phyloP scores from a whole-genome alignment of 2,113 vertebrate species.

The Condylura cristata region DNA sequence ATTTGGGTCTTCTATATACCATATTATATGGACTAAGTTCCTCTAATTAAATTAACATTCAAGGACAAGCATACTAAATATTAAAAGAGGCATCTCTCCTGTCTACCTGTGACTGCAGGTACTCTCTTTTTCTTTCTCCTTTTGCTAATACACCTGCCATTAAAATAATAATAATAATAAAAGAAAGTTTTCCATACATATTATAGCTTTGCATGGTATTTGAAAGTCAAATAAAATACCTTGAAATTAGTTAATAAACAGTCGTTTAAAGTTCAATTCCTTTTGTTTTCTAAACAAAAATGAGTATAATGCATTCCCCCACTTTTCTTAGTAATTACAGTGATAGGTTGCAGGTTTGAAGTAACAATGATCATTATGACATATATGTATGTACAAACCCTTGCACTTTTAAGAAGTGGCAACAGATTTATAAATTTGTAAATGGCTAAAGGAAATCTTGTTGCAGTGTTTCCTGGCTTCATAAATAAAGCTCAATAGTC shows the following conservation, averaged over 20 bases:
- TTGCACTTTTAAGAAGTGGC: conserved; percentile 77
- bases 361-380: conserved; percentile 69
- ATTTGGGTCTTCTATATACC: conserved; percentile 74
- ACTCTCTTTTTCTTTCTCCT: too few relatives aligned
- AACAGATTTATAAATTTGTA: conserved; percentile 57
- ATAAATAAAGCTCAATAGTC: conserved; percentile 78
- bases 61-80: conserved; percentile 64
- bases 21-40: conserved; percentile 68
- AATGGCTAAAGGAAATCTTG: conserved; percentile 69
- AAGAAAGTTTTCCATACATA: conserved; percentile 75
- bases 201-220: conserved; percentile 72
- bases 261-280: conserved; percentile 58
- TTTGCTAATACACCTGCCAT: too few relatives aligned
- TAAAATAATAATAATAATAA: neutral
- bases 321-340: conserved; percentile 44
- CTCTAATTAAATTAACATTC: conserved; percentile 81
- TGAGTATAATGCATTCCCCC: too few relatives aligned
- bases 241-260: conserved; percentile 75
- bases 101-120: too few relatives aligned
- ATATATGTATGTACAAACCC: conserved; percentile 70
- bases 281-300: conserved; percentile 72
- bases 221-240: conserved; percentile 63
- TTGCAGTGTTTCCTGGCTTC: conserved; percentile 63
- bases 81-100: too few relatives aligned
- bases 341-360: conserved; percentile 40